Evolutionary conservation across 2,113 vertebrate species (phyloP), one percentile per base, ranked within the genome.

Genomic region (Prochilodus magdalenae): DNA sequence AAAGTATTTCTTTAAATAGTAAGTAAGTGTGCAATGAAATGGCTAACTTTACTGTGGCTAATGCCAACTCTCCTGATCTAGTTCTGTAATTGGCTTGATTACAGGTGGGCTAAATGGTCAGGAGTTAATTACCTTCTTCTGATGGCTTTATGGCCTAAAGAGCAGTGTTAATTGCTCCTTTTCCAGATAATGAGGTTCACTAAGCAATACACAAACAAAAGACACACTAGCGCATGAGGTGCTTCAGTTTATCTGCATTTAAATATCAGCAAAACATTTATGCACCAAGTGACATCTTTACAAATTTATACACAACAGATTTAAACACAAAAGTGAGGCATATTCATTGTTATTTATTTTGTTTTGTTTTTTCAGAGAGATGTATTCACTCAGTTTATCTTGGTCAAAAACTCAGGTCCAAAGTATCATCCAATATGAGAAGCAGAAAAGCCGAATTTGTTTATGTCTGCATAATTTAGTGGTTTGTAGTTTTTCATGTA

Each of bases 251-350:
- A 15, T 44, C 66, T 47, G 18, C 1, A 53, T 65, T 51, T 53
- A 53, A 73, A 80, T 65, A 65, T 51, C 4, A 53, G 63, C 65
- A 53, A n/a, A 5, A 53, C 27, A 16, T 62, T 49, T 20, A 8
- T 16, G n/a, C 74, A 47, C n/a, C 57, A 60, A 59, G 22, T 77
- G n/a, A 62, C 57, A n/a, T 60, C 10, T 30, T 33, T 55, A 55
- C 15, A 62, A n/a, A 16, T 63, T 15, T 11, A 51, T 53, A 74
- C 71, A 36, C 51, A 81, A 66, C n/a, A n/a, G n/a, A n/a, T n/a
- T n/a, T n/a, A n/a, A n/a, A n/a, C n/a, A n/a, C n/a, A n/a, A n/a
- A n/a, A n/a, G n/a, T n/a, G n/a, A n/a, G n/a, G n/a, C n/a, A n/a
- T n/a, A n/a, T n/a, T n/a, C n/a, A n/a, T n/a, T n/a, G n/a, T n/a